phyloP scores from a whole-genome alignment of 23 tunicate species.

The Pegea sp. region DNA sequence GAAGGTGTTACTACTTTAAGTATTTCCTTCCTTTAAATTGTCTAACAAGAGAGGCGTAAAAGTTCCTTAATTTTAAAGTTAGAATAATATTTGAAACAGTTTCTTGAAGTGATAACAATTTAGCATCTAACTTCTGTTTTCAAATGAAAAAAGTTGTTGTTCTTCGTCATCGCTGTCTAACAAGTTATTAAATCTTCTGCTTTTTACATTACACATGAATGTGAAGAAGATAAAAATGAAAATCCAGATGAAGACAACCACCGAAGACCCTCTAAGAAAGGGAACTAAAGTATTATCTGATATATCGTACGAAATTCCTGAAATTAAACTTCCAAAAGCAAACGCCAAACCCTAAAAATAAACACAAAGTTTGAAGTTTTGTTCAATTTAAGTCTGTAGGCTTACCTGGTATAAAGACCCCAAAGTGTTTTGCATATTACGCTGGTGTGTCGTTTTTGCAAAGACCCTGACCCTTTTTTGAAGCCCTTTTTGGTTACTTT shows the following conservation, averaged over 20 bases:
- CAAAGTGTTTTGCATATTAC: constrained; percentile 29
- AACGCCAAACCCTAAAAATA: constrained; percentile 42
- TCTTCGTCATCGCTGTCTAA: background rate
- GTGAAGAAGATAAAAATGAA: constrained; percentile 7
- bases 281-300: constrained; percentile 30
- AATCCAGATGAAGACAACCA: constrained; percentile 25
- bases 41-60: too few species aligned
- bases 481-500: background rate
- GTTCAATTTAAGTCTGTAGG: background rate
- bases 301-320: constrained; percentile 45
- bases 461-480: constrained; percentile 35
- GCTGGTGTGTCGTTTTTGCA: constrained; percentile 54
- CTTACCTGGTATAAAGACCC: constrained; percentile 36
- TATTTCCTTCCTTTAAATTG: too few species aligned
- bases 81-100: too few species aligned
- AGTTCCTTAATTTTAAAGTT: too few species aligned
- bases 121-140: too few species aligned
- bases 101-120: too few species aligned
- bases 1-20: too few species aligned
- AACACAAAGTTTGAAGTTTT: background rate
- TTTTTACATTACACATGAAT: background rate
- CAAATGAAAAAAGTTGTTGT: background rate
- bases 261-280: constrained; percentile 12
- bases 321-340: constrained; percentile 38
- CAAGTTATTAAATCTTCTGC: background rate